Evolutionary conservation across 2,888 invertebrate species (phyloP), one percentile per base, ranked within the genome.

Genomic region (Hydropsyche betteni): DNA sequence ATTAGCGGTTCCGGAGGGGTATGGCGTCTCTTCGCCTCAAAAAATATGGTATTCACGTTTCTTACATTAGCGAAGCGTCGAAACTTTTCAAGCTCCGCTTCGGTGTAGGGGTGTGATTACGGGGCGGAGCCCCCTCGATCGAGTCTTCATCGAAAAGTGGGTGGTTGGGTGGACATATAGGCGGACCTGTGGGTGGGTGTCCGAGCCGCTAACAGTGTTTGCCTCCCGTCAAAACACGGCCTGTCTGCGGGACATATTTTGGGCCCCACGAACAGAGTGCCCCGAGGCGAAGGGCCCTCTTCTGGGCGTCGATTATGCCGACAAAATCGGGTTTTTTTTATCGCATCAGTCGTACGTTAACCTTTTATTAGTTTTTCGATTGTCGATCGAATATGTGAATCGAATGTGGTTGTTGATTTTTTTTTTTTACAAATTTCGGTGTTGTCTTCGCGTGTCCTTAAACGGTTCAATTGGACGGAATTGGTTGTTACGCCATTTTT

Each of bases 11-110:
- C 8, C 69, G n/a, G 34, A 50, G 68, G 52, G 73, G 10, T 68
- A 69, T 68, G 69, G 64, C n/a, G 75, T 36, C 12, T 74, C 52
- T 16, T 74, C 12, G 74, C 55, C 44, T 76, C 70, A 77, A 79
- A 44, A 79, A 79, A 76, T 79, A 79, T 79, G 77, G 75, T 74
- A 76, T 77, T 77, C 79, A 79, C 79, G 79, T 79, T 70, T 69
- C 68, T 70, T 76, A 77, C 77, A 79, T 79, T 79, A 79, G 79
- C 79, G 74, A 44, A 10, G 74, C 78, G 68, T 70, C 68, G 78
- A 76, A 78, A 78, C 76, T 78, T 77, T 77, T 74, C 51, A 74
- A 69, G 75, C 75, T 44, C 44, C 44, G 44, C 44, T 44, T 44
- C 44, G 10, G 44, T 10, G 7, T 61, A 44, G 71, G 50, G 74